Evolutionary conservation across 2,888 invertebrate genomes (phyloP), one percentile per base, ranked within the genome.

Genomic region (Smittia aterrima): DNA sequence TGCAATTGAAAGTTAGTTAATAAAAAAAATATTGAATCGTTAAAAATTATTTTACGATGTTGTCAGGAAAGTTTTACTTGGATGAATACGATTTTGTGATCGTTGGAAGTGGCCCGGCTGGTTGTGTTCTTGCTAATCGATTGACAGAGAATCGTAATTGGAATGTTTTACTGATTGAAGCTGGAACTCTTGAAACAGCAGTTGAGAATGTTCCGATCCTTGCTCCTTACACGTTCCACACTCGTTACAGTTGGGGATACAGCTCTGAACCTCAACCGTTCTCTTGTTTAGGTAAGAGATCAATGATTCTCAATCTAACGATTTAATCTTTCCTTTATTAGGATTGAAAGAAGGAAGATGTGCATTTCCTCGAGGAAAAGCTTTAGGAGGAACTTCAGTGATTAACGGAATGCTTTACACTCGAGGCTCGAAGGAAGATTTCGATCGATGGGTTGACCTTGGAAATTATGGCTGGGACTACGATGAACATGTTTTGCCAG

Each of bases 101-200:
- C 25, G 74, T 74, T 13, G 74, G 74, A 1, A 41, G 40, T 0
- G 95, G 95, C 27, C 93, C 95, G 3, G 93, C 94, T 79, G 93
- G 93, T 62, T 80, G 82, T 76, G 74, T 74, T 27, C 4, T 74
- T 32, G 74, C 74, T 7, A 66, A 74, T 58, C 74, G 74, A 6
- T 22, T 74, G 16, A 54, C 74, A n/a, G 74, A 74, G 53, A 64
- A 67, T 58, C 40, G 32, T 11, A 38, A 66, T 40, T 66, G 53
- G 53, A 74, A 58, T 58, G 74, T 74, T 1, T 80, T 85, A 20
- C 78, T 86, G 0, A 78, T 86, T 9, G 86, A 86, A 77, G 86
- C 86, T 0, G 86, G 86, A 0, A 81, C 81, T 1, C 81, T 82
- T 0, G 85, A 86, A 76, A 81, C 80, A 68, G 75, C 82, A 3